These are phyloP conservation scores for Caenorhabditis zanzibari DNA, from an alignment of 2,888 invertebrate species.

Conservation along the genomic window DNA sequence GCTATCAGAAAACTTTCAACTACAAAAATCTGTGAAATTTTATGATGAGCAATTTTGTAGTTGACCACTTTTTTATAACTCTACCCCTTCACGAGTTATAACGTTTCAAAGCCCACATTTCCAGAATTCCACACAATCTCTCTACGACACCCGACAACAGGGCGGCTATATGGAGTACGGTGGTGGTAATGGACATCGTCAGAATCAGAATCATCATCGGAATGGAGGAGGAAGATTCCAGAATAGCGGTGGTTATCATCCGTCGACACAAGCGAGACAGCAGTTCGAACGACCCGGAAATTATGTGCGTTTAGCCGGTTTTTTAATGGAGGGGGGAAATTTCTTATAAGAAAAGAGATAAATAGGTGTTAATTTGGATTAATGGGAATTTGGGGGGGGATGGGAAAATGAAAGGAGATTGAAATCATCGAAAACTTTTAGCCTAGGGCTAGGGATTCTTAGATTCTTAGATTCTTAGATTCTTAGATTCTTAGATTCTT, in stretches of 20 bases:
- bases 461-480: no score
- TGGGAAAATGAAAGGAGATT: background rate
- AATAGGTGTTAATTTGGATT: constrained; percentile 10
- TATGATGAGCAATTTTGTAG: no score
- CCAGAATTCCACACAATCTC: constrained; percentile 76
- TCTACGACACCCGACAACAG: constrained; percentile 70
- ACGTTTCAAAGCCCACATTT: no score
- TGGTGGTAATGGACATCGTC: constrained; percentile 13
- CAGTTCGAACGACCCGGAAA: constrained; percentile 43
- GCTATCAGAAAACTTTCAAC: no score
- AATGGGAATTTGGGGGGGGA: background rate
- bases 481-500: no score
- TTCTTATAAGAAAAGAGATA: background rate
- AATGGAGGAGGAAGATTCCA: no score
- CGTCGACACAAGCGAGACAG: constrained; percentile 10
- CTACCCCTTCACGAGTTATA: no score
- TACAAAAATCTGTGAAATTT: no score
- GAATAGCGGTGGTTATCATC: no score
- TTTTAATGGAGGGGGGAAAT: background rate
- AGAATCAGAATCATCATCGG: constrained; percentile 9
- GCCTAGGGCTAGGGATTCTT: no score
- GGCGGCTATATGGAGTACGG: constrained; percentile 71
- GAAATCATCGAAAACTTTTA: background rate
- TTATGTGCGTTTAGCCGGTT: constrained; percentile 40
- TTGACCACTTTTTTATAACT: no score